Base-by-base conservation (phyloP, 2,113 vertebrate species). In the Murina feae region DNA sequence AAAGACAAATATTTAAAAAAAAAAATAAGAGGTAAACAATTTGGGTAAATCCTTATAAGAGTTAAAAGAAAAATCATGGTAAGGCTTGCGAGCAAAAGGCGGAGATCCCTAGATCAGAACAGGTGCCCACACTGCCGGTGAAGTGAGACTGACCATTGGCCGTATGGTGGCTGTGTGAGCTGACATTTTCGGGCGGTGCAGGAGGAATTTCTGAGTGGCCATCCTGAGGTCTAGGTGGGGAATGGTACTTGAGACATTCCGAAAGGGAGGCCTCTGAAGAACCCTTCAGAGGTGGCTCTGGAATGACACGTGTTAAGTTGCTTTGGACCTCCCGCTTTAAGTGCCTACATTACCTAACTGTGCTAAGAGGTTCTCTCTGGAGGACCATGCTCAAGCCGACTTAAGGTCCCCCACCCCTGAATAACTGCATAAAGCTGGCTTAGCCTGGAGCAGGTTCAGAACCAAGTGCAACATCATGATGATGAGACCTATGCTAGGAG, bases 331-430 rank as follows among this genome's bases (percentile, higher is more conserved):
- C 84, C 16, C 35, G 55, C 9, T 96, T 96, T 96, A 96, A 96
- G 96, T 97, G 96, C 20, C 95, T 95, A 84, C 65, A 94, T 37
- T 86, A 96, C 95, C 89, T 95, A 97, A 96, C 95, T 95, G 16
- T 35, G 76, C 87, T 96, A 0, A 83, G 96, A 83, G 94, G 96
- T 95, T 98, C 97, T 94, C 71, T 14, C 86, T 95, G 96, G 96
- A 96, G 95, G 76, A 86, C 93, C 94, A 10, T 82, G 23, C 95
- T 96, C 96, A 83, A 53, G 39, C 93, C 68, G 91, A 81, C 66
- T 95, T 86, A 60, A 60, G 0, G 53, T 83, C 37, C 65, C 89
- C 96, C 25, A 53, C 71, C 88, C 74, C 85, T 90, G 71, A 79
- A 93, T 94, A 82, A 80, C 63, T 93, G 74, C 71, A 74, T 69